Percentiles rank a stretch among this genome's conserved stretches.
Evolutionary conservation across 1,140 invertebrate genomes (phyloP).

Genomic region (Coptotermes formosanus): DNA sequence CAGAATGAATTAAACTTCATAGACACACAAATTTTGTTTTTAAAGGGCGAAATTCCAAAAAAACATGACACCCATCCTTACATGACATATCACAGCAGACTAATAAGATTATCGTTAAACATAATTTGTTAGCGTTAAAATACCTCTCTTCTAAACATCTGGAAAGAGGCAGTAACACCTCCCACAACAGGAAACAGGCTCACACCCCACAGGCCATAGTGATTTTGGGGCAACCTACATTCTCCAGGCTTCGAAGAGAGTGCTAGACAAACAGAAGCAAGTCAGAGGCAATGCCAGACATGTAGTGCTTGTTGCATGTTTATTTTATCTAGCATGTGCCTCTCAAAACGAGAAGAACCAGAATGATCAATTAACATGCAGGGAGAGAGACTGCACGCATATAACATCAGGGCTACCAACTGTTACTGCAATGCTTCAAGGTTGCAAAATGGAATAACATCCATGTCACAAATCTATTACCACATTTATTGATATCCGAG

Average conservation of each 20-base stretch:
- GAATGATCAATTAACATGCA: constrained; percentile 54
- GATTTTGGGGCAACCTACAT: not conserved
- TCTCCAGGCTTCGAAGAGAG: not conserved
- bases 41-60: too few species aligned
- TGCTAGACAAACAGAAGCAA: not conserved
- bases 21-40: too few species aligned
- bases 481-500: too few species aligned
- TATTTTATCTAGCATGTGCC: constrained; percentile 67
- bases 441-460: not conserved
- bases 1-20: too few species aligned
- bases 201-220: not conserved
- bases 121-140: not conserved
- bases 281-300: constrained; percentile 29
- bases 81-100: not conserved
- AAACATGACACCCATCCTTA: not conserved
- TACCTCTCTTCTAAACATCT: not conserved
- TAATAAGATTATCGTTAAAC: not conserved
- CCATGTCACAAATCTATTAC: too few species aligned
- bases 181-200: not conserved
- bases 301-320: constrained; percentile 34
- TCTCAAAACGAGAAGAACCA: constrained; percentile 70
- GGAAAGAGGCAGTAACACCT: not conserved
- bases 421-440: not conserved
- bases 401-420: not conserved
- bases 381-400: not conserved